Percentiles rank a stretch among this genome's conserved stretches.
These are phyloP conservation scores for Tanypteryx hageni DNA, from an alignment of 2,888 invertebrate genomes.

Conservation along the genomic window DNA sequence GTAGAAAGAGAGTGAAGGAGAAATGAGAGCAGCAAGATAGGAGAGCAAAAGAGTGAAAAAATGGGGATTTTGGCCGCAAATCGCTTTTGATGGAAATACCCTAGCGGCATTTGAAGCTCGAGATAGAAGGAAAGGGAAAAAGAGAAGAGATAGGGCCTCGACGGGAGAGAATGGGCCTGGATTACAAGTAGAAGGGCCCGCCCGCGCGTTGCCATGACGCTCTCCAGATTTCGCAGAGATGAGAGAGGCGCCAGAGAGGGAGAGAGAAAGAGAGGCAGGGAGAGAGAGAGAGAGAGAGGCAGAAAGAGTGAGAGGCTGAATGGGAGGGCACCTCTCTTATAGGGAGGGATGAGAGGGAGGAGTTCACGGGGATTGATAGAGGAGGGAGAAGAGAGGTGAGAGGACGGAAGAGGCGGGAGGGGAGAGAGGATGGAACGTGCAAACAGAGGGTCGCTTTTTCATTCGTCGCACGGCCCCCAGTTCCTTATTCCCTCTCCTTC, in stretches of 20 bases:
- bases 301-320: too few relatives aligned
- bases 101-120: constrained; percentile 21
- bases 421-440: neutral
- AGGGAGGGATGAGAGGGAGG: too few relatives aligned
- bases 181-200: constrained; percentile 7
- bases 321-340: neutral
- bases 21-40: neutral
- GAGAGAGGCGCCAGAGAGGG: neutral
- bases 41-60: constrained; percentile 7
- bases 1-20: neutral
- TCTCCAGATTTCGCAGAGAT: constrained; percentile 20
- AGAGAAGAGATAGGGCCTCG: neutral
- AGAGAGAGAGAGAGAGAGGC: too few relatives aligned
- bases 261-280: neutral
- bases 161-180: neutral
- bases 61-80: constrained; percentile 26
- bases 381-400: neutral
- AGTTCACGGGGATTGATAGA: neutral
- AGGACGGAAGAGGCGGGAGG: neutral
- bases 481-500: constrained; percentile 4
- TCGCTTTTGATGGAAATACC: constrained; percentile 35
- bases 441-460: constrained; percentile 25
- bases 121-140: neutral
- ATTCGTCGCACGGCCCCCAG: constrained; percentile 27
- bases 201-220: constrained; percentile 30